phyloP scores from a whole-genome alignment of 2,113 vertebrate genomes.

The Dicrurus megarhynchus region DNA sequence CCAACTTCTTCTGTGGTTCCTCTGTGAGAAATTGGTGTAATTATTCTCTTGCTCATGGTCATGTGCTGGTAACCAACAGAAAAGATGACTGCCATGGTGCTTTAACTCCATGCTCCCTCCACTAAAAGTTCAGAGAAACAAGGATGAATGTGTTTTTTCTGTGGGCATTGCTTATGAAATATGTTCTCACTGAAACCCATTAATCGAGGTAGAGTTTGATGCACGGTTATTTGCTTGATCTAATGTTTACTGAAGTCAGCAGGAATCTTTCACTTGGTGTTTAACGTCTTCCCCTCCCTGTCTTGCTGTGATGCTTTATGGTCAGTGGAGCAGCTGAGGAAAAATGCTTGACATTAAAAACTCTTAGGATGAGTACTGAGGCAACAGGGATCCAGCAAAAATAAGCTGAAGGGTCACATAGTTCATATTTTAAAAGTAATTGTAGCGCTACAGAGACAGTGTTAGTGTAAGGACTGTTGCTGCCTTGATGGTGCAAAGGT shows the following conservation, averaged over 20 bases:
- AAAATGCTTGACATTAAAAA: background rate
- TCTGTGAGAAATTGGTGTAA: background rate
- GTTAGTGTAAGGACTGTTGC: background rate
- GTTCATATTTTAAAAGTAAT: background rate
- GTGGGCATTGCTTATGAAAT: background rate
- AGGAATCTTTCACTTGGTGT: conserved; percentile 1
- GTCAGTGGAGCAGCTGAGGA: background rate
- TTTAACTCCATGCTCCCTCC: background rate
- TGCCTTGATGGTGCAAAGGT: background rate
- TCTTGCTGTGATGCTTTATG: background rate
- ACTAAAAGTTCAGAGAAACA: background rate
- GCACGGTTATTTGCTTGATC: background rate
- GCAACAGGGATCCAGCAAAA: background rate
- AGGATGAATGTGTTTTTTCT: background rate
- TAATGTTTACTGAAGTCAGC: conserved; percentile 40
- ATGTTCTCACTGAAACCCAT: background rate
- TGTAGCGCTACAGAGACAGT: background rate
- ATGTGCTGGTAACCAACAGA: background rate
- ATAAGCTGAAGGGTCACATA: background rate
- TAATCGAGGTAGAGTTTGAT: background rate
- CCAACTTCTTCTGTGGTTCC: background rate
- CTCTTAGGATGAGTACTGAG: background rate
- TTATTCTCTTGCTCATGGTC: background rate
- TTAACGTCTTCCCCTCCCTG: background rate
- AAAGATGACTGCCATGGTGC: background rate